Conservation (phyloP, 2,888 invertebrate genomes). For the Crepidodera aurea region DNA sequence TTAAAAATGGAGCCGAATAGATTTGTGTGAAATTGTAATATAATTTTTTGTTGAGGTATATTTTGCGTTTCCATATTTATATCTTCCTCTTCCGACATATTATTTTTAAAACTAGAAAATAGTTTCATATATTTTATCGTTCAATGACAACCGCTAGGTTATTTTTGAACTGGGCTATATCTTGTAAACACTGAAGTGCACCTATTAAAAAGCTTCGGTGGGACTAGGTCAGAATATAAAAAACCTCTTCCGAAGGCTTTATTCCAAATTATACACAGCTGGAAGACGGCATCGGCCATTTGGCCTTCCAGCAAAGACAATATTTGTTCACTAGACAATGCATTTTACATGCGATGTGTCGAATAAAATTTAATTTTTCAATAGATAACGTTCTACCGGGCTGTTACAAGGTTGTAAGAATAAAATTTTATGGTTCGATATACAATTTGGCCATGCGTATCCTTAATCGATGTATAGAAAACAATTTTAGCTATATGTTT, state of each 20-base stretch:
- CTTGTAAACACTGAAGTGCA: not conserved
- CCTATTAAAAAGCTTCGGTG: constrained; percentile 14
- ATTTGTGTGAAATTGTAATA: too few species aligned
- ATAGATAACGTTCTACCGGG: not conserved
- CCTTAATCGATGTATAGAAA: too few species aligned
- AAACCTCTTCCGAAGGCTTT: constrained; percentile 4
- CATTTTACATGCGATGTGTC: constrained; percentile 14
- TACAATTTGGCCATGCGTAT: not conserved
- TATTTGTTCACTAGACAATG: constrained; percentile 8
- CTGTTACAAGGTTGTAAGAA: not conserved
- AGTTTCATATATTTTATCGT: too few species aligned
- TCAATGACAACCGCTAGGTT: too few species aligned
- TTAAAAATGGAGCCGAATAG: too few species aligned
- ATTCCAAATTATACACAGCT: constrained; percentile 1
- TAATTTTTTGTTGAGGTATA: too few species aligned
- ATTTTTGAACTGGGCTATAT: constrained; percentile 10
- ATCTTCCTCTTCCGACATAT: too few species aligned
- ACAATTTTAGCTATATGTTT: too few species aligned
- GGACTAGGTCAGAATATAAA: constrained; percentile 3
- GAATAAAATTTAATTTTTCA: constrained; percentile 2
- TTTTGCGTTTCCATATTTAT: too few species aligned
- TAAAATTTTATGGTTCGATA: not conserved
- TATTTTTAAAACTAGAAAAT: too few species aligned
- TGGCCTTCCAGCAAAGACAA: constrained; percentile 10
- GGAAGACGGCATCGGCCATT: not conserved